Evolutionary conservation across 2,113 vertebrate species (phyloP), one percentile per base, ranked within the genome.

Genomic region (Pterocles burchelli): DNA sequence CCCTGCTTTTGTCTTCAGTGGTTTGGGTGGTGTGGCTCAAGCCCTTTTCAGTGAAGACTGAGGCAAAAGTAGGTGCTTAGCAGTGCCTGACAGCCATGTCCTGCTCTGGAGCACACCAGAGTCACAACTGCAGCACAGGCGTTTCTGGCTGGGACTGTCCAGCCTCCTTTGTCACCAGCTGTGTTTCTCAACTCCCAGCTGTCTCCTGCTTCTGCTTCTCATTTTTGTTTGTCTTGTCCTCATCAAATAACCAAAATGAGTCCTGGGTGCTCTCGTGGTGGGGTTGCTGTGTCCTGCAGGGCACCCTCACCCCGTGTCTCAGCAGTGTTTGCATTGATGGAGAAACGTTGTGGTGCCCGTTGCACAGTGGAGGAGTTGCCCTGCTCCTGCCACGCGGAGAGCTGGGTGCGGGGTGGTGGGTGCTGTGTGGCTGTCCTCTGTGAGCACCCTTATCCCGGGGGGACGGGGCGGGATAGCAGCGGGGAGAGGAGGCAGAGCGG

Each of bases 341-440:
- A 54, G 52, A 20, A 31, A 33, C 1, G 2, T 6, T 5, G 13
- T 1, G 3, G 28, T 59, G 51, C 17, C 33, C 0, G 1, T 49
- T 7, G 3, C 22, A n/a, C 13, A 15, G 25, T 4, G 33, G 36
- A 6, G 18, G 29, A 6, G n/a, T 57, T 0, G 1, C 22, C 25
- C 38, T 28, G 57, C 28, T 41, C 17, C 38, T 19, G 34, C 29
- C 15, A 63, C 0, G 3, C 3, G n/a, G 59, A 38, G 68, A 54
- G 17, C 21, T 14, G 26, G 25, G 29, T 2, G 1, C 4, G 0
- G 5, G 19, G 13, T 38, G 52, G 20, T 28, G 62, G 48, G 61
- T 49, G 16, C 63, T 76, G 24, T 7, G 6, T 14, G 28, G 34
- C 28, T 17, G 24, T 29, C 13, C 19, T 26, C 24, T 9, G 2